A percentile compares a stretch with the other conserved stretches of the same genome.
Evolutionary conservation across 2,888 invertebrate species (phyloP).

Genomic region (Brenthis hecate): DNA sequence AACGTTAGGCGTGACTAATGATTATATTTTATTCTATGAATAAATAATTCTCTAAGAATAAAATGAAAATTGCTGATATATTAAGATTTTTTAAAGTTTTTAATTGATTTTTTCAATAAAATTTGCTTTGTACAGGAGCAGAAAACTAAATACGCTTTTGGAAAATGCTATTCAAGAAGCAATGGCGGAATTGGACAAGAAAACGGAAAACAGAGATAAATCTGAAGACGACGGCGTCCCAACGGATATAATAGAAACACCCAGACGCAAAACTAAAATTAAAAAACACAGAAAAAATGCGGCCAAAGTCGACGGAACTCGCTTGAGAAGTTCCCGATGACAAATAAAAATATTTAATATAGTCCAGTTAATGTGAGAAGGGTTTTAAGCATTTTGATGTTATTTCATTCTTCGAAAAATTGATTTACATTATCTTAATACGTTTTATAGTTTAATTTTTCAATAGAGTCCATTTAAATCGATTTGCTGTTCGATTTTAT

Average conservation of each 20-base stretch:
- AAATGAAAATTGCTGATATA: too few species aligned
- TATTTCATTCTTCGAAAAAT: not conserved
- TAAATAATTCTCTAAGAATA: too few species aligned
- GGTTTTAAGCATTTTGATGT: slow-evolving; percentile 1
- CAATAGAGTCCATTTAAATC: not conserved
- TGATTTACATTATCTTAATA: not conserved
- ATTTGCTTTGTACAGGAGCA: slow-evolving; percentile 85
- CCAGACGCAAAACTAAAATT: slow-evolving; percentile 53
- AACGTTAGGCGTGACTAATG: too few species aligned
- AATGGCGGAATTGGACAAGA: slow-evolving; percentile 92
- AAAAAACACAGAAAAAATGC: slow-evolving; percentile 58
- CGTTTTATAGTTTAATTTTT: too few species aligned
- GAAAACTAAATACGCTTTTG: slow-evolving; percentile 94
- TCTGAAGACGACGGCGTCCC: slow-evolving; percentile 38
- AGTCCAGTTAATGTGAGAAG: not conserved
- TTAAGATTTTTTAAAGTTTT: not conserved
- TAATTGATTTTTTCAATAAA: slow-evolving; percentile 11
- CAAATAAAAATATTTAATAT: slow-evolving; percentile 25
- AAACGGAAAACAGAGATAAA: slow-evolving; percentile 60
- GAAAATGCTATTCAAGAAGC: slow-evolving; percentile 97
- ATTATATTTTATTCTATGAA: too few species aligned
- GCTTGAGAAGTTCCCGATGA: slow-evolving; percentile 81
- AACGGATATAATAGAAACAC: slow-evolving; percentile 48
- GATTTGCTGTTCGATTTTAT: not conserved
- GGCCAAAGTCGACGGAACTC: slow-evolving; percentile 58